Evolutionary conservation across 2,113 vertebrate genomes (phyloP).

Genomic region (Odocoileus virginianus): DNA sequence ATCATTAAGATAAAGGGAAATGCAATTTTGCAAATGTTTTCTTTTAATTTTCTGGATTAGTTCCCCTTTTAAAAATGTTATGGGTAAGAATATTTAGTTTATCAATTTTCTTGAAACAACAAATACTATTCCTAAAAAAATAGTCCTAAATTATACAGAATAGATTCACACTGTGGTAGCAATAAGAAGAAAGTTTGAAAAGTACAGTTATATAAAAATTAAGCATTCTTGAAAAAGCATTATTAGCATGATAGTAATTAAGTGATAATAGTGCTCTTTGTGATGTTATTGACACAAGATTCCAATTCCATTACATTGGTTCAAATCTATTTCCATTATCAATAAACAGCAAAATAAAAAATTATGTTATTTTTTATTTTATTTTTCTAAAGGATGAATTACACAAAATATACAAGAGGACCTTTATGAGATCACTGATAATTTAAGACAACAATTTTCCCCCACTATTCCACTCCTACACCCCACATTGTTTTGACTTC

Average conservation of each 20-base stretch:
- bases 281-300: not conserved
- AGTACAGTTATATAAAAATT: not conserved
- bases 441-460: not conserved
- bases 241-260: not conserved
- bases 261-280: not conserved
- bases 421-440: not conserved
- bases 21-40: conserved; percentile 60
- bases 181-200: not conserved
- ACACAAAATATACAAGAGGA: not conserved
- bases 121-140: not conserved
- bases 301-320: not conserved
- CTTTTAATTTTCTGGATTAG: conserved; percentile 53
- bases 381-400: not conserved
- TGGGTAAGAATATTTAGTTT: not conserved
- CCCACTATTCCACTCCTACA: rapidly evolving
- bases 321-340: not conserved
- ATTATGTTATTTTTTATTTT: not conserved
- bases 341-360: not conserved
- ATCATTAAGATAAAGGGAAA: conserved; percentile 67
- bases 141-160: not conserved
- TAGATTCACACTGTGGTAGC: not conserved
- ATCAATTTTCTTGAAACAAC: conserved; percentile 4
- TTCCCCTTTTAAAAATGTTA: not conserved
- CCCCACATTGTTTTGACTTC: not conserved
- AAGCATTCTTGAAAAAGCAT: not conserved